Percentiles rank a stretch among this genome's conserved stretches.
Conservation (phyloP, 2,797 vertebrate genomes). For the Lepilemur septentrionalis region DNA sequence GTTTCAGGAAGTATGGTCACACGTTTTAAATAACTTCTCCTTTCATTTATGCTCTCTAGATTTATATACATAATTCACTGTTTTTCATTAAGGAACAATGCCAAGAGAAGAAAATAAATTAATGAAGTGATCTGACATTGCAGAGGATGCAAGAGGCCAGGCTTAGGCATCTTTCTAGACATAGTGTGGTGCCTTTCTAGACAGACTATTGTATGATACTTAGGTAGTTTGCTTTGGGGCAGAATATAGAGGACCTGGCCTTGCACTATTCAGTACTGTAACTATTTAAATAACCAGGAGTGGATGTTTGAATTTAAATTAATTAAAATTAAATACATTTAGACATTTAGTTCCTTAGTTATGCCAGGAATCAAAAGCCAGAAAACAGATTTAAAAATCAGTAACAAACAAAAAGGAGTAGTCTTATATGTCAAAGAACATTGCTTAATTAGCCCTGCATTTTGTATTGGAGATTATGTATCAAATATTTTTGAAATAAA, state of each 20-base stretch:
- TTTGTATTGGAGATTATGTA: neutral
- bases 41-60: neutral
- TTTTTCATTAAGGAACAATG: conserved; percentile 47
- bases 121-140: neutral
- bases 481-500: neutral
- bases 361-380: neutral
- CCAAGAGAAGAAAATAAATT: conserved; percentile 9
- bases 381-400: neutral
- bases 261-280: neutral
- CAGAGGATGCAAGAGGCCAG: neutral
- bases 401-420: neutral
- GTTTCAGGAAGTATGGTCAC: neutral
- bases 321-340: conserved; percentile 12
- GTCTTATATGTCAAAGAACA: neutral
- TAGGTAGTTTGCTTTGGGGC: neutral
- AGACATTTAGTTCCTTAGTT: neutral
- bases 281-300: neutral
- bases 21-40: conserved; percentile 19
- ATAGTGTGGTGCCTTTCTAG: neutral
- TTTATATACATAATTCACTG: conserved; percentile 27
- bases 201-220: neutral
- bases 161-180: neutral
- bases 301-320: neutral
- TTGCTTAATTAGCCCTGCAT: neutral
- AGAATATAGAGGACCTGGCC: neutral